Base-by-base conservation (phyloP, 2,797 vertebrate species). In the Takifugu rubripes region DNA sequence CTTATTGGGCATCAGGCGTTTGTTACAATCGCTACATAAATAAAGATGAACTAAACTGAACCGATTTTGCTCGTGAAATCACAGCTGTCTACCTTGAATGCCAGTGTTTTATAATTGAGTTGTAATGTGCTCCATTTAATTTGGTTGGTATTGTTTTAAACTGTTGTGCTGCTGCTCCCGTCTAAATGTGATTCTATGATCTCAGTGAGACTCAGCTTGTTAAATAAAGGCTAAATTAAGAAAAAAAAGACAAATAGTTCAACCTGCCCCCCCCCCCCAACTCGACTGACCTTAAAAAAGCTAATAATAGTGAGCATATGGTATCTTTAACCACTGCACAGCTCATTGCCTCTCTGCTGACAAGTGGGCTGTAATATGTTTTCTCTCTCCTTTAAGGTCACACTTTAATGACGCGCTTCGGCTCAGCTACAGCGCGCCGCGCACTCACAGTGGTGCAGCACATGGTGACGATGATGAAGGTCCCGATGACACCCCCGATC, bases 371-470 rank as follows among this genome's bases (percentile, higher is more conserved):
- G 17, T 56, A 44, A 66, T 25, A 59, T 10, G 45, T 55, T 36
- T 21, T 54, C 24, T 59, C 21, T 16, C 16, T 27, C 24, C 21
- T 51, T 62, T 42, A 51, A 61, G 57, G 52, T 66, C 44, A 48
- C 45, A 29, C 24, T 48, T 59, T 33, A 40, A 42, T 55, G 49
- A 52, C 42, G 44, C 29, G 10, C 50, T 16, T 14, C 9, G 44
- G 25, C 49, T 26, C 54, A 43, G 54, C 44, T 11, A 24, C 14
- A 29, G 17, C 29, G 12, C 45, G 21, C 42, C 45, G 24, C 6
- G 53, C 16, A 94, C 97, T 94, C 83, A 99, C 97, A 0, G 95
- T 97, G 66, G 96, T 76, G 85, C 97, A 99, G 91, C 97, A 99
- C 78, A 99, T 94, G 81, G 96, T 85, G 82, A 99, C 97, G 72